These are phyloP conservation scores for Labeo rohita DNA, from an alignment of 2,113 vertebrate species.

Conservation along the genomic window DNA sequence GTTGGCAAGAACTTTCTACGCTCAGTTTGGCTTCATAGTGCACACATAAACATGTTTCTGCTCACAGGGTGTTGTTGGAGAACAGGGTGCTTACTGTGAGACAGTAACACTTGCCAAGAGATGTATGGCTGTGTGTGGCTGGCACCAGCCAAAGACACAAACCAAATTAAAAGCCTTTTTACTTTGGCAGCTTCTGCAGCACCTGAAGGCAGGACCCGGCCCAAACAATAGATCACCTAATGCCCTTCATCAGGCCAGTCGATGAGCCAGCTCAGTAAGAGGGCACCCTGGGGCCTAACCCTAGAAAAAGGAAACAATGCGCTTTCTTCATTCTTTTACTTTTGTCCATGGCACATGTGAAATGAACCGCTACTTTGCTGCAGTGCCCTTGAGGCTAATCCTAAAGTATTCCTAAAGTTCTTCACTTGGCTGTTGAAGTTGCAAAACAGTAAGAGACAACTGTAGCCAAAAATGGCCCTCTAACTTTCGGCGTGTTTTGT, in stretches of 20 bases:
- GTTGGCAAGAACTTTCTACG: background rate
- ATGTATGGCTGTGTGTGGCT: slow-evolving; percentile 68
- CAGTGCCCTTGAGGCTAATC: slow-evolving; percentile 5
- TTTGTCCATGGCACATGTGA: slow-evolving; percentile 31
- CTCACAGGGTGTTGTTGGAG: slow-evolving; percentile 9
- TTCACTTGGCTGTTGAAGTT: background rate
- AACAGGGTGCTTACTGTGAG: background rate
- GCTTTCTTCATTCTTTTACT: slow-evolving; percentile 29
- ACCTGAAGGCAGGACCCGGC: slow-evolving; percentile 24
- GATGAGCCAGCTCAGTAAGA: slow-evolving; percentile 33
- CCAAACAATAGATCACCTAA: slow-evolving; percentile 53
- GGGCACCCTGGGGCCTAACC: slow-evolving; percentile 18
- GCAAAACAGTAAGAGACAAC: background rate
- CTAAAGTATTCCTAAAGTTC: slow-evolving; percentile 16
- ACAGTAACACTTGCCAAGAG: slow-evolving; percentile 55
- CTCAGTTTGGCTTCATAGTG: background rate
- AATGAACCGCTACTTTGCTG: background rate
- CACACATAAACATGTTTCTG: slow-evolving; percentile 15
- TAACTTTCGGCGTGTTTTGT: background rate
- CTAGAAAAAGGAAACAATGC: slow-evolving; percentile 38
- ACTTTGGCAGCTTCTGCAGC: background rate
- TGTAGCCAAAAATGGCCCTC: background rate
- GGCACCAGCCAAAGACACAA: slow-evolving; percentile 65
- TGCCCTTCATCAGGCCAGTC: slow-evolving; percentile 46
- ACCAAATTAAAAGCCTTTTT: slow-evolving; percentile 71